Percentiles rank a stretch among this genome's conserved stretches.
These are phyloP conservation scores for Acronicta psi DNA, from an alignment of 2,888 invertebrate genomes.

Conservation along the genomic window DNA sequence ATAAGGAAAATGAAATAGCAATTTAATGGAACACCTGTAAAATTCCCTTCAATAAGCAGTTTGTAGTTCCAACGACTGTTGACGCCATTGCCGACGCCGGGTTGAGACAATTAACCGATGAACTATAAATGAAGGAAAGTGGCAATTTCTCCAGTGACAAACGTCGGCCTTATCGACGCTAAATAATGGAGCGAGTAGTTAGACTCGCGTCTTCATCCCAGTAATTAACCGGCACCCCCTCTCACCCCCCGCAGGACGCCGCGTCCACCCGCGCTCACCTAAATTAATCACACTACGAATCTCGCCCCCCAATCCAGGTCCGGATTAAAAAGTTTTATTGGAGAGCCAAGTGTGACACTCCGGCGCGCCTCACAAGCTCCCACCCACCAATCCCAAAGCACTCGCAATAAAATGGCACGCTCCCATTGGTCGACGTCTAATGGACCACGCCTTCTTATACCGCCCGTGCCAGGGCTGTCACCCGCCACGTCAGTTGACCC, in stretches of 20 bases:
- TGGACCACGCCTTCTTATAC: slow-evolving; percentile 71
- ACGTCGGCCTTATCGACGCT: slow-evolving; percentile 85
- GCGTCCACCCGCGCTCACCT: slow-evolving; percentile 68
- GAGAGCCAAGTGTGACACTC: slow-evolving; percentile 82
- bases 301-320: slow-evolving; percentile 85
- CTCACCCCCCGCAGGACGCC: slow-evolving; percentile 49
- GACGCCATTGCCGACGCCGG: slow-evolving; percentile 20
- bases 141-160: slow-evolving; percentile 85
- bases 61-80: slow-evolving; percentile 21
- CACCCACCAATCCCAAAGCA: slow-evolving; percentile 70
- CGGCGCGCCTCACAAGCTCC: slow-evolving; percentile 70
- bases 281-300: slow-evolving; percentile 89
- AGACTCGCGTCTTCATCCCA: slow-evolving; percentile 87
- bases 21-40: slow-evolving; percentile 45
- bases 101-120: slow-evolving; percentile 75
- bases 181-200: slow-evolving; percentile 87
- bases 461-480: slow-evolving; percentile 84
- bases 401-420: slow-evolving; percentile 58
- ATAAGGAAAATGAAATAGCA: slow-evolving; percentile 27
- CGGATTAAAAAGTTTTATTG: slow-evolving; percentile 89
- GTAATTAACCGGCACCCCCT: slow-evolving; percentile 80
- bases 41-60: slow-evolving; percentile 59
- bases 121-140: slow-evolving; percentile 85
- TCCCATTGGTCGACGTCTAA: slow-evolving; percentile 69
- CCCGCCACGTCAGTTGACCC: slow-evolving; percentile 86